Percentiles rank a stretch among this genome's conserved stretches.
Evolutionary conservation across 23 tunicate genomes (phyloP).

Genomic region (Halocynthia aurantium): DNA sequence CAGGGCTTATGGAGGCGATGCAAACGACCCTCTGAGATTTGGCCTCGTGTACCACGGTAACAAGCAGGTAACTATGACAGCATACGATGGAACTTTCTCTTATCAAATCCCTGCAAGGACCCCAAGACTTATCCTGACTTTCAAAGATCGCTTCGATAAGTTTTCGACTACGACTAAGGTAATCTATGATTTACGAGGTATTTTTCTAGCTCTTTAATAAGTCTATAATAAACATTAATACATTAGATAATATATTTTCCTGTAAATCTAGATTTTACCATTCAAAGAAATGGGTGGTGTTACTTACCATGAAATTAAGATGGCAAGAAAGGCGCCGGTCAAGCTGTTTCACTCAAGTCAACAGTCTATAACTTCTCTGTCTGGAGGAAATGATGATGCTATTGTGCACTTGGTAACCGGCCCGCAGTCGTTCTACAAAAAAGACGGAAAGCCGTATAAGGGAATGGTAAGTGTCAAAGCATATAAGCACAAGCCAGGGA

Average conservation of each 20-base stretch:
- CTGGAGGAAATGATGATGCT: not conserved
- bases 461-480: conserved; percentile 19
- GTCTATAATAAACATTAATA: not conserved
- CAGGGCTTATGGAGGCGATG: not conserved
- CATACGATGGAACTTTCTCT: not conserved
- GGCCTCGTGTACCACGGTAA: not conserved
- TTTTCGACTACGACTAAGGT: conserved; percentile 66
- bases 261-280: conserved; percentile 33
- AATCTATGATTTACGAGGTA: not conserved
- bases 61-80: not conserved
- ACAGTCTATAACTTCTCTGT: not conserved
- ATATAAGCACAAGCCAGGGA: not conserved
- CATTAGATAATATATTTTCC: not conserved
- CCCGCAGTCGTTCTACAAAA: conserved; percentile 40
- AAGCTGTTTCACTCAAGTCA: conserved; percentile 9
- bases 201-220: not conserved
- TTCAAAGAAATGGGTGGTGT: conserved; percentile 60
- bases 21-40: conserved; percentile 1
- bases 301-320: conserved; percentile 36
- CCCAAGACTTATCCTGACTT: conserved; percentile 52
- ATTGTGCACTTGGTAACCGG: conserved; percentile 21
- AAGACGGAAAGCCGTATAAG: conserved; percentile 36
- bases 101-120: not conserved
- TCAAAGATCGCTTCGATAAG: conserved; percentile 34
- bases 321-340: conserved; percentile 32